Base-by-base conservation (phyloP, 2,888 invertebrate species). In the Leptarthrus brevirostris region DNA sequence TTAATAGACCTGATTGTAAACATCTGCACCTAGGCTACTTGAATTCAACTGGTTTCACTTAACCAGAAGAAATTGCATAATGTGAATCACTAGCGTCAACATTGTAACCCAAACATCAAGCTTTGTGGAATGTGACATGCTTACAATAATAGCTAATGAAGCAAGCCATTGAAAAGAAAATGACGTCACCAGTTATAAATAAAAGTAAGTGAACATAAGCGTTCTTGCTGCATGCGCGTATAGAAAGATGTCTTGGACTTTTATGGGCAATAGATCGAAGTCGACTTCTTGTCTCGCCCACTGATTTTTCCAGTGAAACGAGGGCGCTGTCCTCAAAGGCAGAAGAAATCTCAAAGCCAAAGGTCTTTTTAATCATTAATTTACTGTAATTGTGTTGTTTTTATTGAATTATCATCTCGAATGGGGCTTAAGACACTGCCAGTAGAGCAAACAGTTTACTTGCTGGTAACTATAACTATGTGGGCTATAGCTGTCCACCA, bases 231-330 rank as follows among this genome's bases (percentile, higher is more conserved):
- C 40, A 40, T 40, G n/a, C 40, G n/a, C 40, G 40, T 40, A 12
- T 12, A 26, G 44, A 69, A 69, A 69, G 49, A 52, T 34, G 69
- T 52, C 52, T 69, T 69, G 20, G 69, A 49, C 69, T 69, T 69
- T 69, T 69, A 69, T 69, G 52, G 69, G 30, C 69, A 69, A 52
- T 52, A 30, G 69, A 52, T 69, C 12, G 69, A 20, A 52, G 69
- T 52, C 34, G 14, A 34, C 12, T 69, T 34, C 16, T 26, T 30
- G 69, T 52, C 18, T 52, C 52, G 69, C 69, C 69, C 69, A 69
- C 69, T 52, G 69, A 24, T 14, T 54, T 30, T 30, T 49, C 49
- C 16, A 49, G 49, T 20, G 49, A 20, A 49, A 49, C 20, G 49
- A 20, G 49, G 18, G n/a, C 16, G 16, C 12, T 49, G 49, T 1